phyloP scores from a whole-genome alignment of 2,797 vertebrate genomes.

The Danio aesculapii region DNA sequence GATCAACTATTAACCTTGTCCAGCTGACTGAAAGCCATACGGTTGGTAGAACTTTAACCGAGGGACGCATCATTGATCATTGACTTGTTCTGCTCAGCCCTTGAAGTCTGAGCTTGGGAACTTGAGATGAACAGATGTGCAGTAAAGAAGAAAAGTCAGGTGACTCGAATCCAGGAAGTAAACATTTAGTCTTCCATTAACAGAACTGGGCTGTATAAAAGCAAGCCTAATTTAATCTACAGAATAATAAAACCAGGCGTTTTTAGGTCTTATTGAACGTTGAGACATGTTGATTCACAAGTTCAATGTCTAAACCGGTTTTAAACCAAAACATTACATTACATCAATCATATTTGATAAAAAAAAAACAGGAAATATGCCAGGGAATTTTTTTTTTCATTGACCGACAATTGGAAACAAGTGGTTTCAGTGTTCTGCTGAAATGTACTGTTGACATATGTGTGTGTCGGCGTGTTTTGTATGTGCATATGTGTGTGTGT shows the following conservation, averaged over 20 bases:
- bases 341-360: conserved; percentile 22
- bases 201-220: conserved; percentile 9
- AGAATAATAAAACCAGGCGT: not conserved
- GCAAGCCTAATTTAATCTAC: not conserved
- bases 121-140: conserved; percentile 33
- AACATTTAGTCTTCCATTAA: conserved; percentile 42
- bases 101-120: conserved; percentile 24
- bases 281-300: conserved; percentile 18
- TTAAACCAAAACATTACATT: conserved; percentile 23
- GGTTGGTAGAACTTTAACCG: conserved; percentile 43
- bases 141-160: conserved; percentile 10
- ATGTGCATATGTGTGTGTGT: conserved; percentile 18
- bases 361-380: conserved; percentile 12
- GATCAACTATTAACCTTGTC: conserved; percentile 45
- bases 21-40: conserved; percentile 44
- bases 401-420: conserved; percentile 7
- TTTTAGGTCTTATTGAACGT: conserved; percentile 11
- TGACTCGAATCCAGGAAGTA: conserved; percentile 4
- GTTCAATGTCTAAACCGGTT: conserved; percentile 36
- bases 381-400: conserved; percentile 37
- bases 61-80: conserved; percentile 33
- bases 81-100: conserved; percentile 29
- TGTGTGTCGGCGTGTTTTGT: conserved; percentile 20
- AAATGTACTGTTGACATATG: not conserved
- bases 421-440: conserved; percentile 6